A percentile compares a stretch with the other conserved stretches of the same genome.
Evolutionary conservation across 2,797 vertebrate species (phyloP).

Genomic region (Perodicticus potto): DNA sequence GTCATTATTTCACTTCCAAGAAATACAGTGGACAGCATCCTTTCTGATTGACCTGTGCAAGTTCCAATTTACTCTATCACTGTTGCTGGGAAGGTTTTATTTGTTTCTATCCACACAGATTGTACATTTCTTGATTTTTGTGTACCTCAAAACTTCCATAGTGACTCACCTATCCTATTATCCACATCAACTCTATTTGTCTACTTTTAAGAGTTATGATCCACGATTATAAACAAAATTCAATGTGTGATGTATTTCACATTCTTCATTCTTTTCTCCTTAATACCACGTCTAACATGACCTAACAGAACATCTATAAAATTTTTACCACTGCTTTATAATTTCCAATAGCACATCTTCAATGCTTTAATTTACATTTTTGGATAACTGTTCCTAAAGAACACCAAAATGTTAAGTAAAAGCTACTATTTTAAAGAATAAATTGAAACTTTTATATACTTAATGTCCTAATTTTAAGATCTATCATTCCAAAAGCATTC

Average conservation of each 20-base stretch:
- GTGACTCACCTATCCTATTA: not conserved
- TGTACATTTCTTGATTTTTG: too few species aligned
- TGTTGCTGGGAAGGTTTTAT: too few species aligned
- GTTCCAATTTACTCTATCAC: too few species aligned
- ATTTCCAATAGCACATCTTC: constrained; percentile 13
- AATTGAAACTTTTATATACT: constrained; percentile 27
- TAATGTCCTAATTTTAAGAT: constrained; percentile 24
- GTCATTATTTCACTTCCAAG: too few species aligned
- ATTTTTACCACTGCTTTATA: constrained; percentile 44
- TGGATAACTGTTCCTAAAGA: constrained; percentile 34
- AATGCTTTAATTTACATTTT: constrained; percentile 40
- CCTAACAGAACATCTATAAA: not conserved
- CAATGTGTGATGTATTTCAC: not conserved
- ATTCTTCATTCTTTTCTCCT: constrained; percentile 1
- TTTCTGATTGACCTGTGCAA: too few species aligned
- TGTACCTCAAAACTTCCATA: too few species aligned
- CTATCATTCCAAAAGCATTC: constrained; percentile 1
- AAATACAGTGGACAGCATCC: too few species aligned
- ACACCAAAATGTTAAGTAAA: not conserved
- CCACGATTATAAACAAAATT: constrained; percentile 42
- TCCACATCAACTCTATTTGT: not conserved
- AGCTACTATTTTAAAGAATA: constrained; percentile 22
- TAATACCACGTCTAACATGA: constrained; percentile 25
- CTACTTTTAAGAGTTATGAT: constrained; percentile 40
- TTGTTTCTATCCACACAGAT: too few species aligned